Evolutionary conservation across 92 coral and sea anemone genomes (phyloP), one percentile per base, ranked within the genome.

Genomic region (Epizoanthus scotinus): DNA sequence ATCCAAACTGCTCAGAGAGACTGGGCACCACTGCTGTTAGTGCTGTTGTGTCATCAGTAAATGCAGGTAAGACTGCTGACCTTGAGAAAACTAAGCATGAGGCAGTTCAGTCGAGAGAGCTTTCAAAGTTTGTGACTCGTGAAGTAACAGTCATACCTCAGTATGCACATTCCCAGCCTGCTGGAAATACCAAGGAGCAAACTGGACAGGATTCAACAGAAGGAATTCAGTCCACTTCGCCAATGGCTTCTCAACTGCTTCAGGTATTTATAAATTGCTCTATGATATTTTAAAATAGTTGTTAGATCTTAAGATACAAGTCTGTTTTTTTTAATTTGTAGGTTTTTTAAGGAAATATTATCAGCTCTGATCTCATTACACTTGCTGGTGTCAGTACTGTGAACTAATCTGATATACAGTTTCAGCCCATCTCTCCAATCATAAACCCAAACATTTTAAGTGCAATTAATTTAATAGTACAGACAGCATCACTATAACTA

Each of bases 161-260:
- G 1, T 79, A 55, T 44, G 60, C 24, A 13, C 1, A 69, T 18
- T 3, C 71, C 22, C 22, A 19, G 60, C 29, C 5, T 26, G 14
- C 73, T 26, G 70, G 64, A 61, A 22, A 62, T n/a, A n/a, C 70
- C 28, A 65, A 78, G 49, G 73, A 28, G 9, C 80, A 62, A 2
- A 2, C 44, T 17, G 49, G 65, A 42, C 79, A 42, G 49, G 82
- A 84, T 34, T 34, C 40, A 55, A 22, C 69, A 64, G 69, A 86
- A 53, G 53, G 85, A 68, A 49, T 84, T 84, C 25, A 83, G 72
- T 87, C 97, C 15, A 84, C 94, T 21, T 92, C 97, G 12, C 97
- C 94, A 15, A 92, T 92, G 88, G 92, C 97, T 17, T 82, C 92
- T 12, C 97, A 92, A 79, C 84, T 92, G 31, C 87, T 92, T 26